Evolutionary conservation across 2,113 vertebrate species (phyloP), one percentile per base, ranked within the genome.

Genomic region (Actenoides hombroni): DNA sequence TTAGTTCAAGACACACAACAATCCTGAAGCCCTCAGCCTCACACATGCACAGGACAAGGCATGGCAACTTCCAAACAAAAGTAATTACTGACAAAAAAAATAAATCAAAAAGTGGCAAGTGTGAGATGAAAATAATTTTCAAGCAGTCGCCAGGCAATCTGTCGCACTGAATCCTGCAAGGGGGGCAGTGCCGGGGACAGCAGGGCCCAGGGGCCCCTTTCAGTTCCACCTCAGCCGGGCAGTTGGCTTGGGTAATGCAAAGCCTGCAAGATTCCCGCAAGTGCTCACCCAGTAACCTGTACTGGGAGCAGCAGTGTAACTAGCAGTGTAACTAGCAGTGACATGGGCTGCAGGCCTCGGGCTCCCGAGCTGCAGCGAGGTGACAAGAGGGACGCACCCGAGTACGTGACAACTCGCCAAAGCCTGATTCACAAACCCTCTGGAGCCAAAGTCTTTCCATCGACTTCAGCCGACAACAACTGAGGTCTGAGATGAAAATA

Each of bases 41-140:
- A 0, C 4, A 5, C 42, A 51, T 3, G 68, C 82, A 90, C 96
- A 93, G 46, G 90, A 88, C 59, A 95, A 95, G 13, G 77, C 94
- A 82, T 92, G 85, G 91, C 97, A 95, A 28, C 82, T 90, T 29
- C 33, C 94, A 94, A 81, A 92, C 88, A 92, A 97, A 97, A 96
- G 91, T 91, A 95, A 96, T 96, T 97, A 96, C 90, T 28, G 67
- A 21, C 21, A 37, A 44, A 42, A 37, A 31, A 48, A 51, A 28
- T 24, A 40, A 54, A 63, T 7, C 26, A 17, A 9, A 54, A 51
- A 80, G 40, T 3, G 37, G 65, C 53, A 83, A 90, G 67, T 37
- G 33, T 12, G 61, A 93, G 80, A 61, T 49, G 40, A 24, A 78
- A 56, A 9, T 26, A 4, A 4, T 1, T 31, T 14, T 10, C 13